These are phyloP conservation scores for Tenualosa ilisha DNA, from an alignment of 2,797 vertebrate species.

Conservation along the genomic window DNA sequence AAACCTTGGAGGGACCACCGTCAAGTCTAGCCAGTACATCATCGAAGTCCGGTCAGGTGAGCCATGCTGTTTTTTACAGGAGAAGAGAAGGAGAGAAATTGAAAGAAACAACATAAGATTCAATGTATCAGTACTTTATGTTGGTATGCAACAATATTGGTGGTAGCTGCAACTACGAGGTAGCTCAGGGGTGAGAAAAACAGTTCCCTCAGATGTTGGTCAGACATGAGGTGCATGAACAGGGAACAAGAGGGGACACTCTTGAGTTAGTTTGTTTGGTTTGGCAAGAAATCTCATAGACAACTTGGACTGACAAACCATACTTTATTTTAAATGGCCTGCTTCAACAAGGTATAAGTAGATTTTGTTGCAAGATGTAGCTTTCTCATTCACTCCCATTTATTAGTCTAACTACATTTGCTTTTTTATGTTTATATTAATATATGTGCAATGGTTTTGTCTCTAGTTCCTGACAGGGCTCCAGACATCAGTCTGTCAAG, in stretches of 20 bases:
- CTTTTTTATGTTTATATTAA: background rate
- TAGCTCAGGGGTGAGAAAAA: too few relatives aligned
- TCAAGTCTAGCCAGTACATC: slow-evolving; percentile 73
- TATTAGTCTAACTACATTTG: background rate
- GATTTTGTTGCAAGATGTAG: background rate
- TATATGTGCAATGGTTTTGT: background rate
- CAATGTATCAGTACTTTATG: slow-evolving; percentile 29
- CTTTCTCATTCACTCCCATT: background rate
- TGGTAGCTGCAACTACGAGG: too few relatives aligned
- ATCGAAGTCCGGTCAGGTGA: slow-evolving; percentile 87
- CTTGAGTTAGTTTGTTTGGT: background rate
- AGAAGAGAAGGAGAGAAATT: slow-evolving; percentile 46
- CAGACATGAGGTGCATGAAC: background rate
- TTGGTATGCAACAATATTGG: too few relatives aligned
- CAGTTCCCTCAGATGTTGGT: too few relatives aligned
- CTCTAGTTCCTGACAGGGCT: slow-evolving; percentile 80
- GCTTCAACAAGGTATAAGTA: background rate
- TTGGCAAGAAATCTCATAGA: background rate
- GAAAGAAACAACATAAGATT: slow-evolving; percentile 58
- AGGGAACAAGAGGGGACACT: background rate
- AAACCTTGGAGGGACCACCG: slow-evolving; percentile 63
- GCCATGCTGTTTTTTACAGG: slow-evolving; percentile 32
- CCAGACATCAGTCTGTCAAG: slow-evolving; percentile 81
- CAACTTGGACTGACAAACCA: background rate
- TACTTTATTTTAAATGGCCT: background rate